phyloP scores from a whole-genome alignment of 1,140 invertebrate species.

The Radopholus similis region DNA sequence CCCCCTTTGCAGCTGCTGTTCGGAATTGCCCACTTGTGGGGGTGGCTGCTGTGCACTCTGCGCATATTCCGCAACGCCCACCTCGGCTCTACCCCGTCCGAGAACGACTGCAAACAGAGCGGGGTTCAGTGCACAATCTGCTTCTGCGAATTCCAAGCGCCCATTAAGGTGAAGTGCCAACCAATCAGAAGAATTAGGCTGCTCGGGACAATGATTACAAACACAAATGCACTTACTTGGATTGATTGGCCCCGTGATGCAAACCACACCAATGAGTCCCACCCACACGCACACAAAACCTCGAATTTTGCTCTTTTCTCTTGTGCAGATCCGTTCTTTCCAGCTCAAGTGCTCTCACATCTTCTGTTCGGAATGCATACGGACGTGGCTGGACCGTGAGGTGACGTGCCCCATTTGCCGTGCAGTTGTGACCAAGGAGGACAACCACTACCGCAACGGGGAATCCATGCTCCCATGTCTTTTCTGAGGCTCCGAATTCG shows the following conservation, averaged over 20 bases:
- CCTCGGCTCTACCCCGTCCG: slow-evolving; percentile 20
- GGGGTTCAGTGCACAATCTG: slow-evolving; percentile 38
- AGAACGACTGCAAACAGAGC: slow-evolving; percentile 16
- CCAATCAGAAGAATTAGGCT: too few species aligned
- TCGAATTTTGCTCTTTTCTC: neutral
- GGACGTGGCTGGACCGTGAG: slow-evolving; percentile 25
- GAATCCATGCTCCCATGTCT: slow-evolving; percentile 27
- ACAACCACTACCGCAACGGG: slow-evolving; percentile 33
- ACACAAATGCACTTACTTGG: too few species aligned
- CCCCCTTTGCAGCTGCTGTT: slow-evolving; percentile 18
- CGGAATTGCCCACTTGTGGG: slow-evolving; percentile 23
- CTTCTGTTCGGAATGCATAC: slow-evolving; percentile 33
- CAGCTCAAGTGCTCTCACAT: slow-evolving; percentile 34
- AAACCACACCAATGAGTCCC: too few species aligned
- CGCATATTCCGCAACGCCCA: slow-evolving; percentile 27
- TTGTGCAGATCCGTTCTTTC: slow-evolving; percentile 9
- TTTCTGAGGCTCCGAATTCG: too few species aligned
- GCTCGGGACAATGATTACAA: too few species aligned
- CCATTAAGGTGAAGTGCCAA: slow-evolving; percentile 30
- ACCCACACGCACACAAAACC: too few species aligned
- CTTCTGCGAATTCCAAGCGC: slow-evolving; percentile 14
- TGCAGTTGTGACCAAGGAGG: slow-evolving; percentile 31
- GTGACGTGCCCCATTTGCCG: slow-evolving; percentile 35
- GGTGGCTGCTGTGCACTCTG: slow-evolving; percentile 24
- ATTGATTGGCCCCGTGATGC: too few species aligned